These are phyloP conservation scores for Hermetia illucens DNA, from an alignment of 1,140 invertebrate genomes.

Conservation along the genomic window DNA sequence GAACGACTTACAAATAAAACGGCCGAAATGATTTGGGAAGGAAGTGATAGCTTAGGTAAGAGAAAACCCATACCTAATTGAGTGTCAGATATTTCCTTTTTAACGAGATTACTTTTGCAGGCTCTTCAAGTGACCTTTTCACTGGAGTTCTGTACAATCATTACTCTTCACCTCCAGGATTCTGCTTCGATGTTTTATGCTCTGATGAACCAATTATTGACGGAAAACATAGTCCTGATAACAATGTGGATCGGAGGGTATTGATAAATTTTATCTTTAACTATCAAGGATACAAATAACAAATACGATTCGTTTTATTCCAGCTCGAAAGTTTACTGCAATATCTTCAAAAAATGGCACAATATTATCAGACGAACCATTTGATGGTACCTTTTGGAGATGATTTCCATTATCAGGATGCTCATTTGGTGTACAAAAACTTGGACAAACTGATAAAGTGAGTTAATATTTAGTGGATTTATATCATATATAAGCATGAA, in stretches of 20 bases:
- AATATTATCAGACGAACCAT: constrained; percentile 50
- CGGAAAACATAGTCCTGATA: constrained; percentile 52
- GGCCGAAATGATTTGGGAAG: constrained; percentile 78
- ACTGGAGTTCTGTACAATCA: constrained; percentile 59
- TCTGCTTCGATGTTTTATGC: constrained; percentile 81
- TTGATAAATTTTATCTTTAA: no score
- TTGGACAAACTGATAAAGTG: constrained; percentile 79
- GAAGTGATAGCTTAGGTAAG: constrained; percentile 48
- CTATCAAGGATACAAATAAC: no score
- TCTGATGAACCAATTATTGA: constrained; percentile 68
- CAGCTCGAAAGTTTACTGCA: constrained; percentile 43
- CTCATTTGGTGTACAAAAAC: constrained; percentile 71
- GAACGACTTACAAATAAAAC: constrained; percentile 42
- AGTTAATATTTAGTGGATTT: constrained; percentile 18
- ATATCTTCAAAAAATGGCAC: constrained; percentile 37
- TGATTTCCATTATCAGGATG: constrained; percentile 83
- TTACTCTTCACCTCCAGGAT: constrained; percentile 71
- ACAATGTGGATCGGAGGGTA: constrained; percentile 55
- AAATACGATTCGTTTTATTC: no score
- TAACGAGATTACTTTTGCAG: constrained; percentile 1
- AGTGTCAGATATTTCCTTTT: background rate
- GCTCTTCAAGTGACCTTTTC: constrained; percentile 41
- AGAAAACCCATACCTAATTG: constrained; percentile 22
- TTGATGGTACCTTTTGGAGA: constrained; percentile 79
- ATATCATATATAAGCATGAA: background rate